Conservation (phyloP, 2,888 invertebrate genomes). For the Liodrosophila aerea region DNA sequence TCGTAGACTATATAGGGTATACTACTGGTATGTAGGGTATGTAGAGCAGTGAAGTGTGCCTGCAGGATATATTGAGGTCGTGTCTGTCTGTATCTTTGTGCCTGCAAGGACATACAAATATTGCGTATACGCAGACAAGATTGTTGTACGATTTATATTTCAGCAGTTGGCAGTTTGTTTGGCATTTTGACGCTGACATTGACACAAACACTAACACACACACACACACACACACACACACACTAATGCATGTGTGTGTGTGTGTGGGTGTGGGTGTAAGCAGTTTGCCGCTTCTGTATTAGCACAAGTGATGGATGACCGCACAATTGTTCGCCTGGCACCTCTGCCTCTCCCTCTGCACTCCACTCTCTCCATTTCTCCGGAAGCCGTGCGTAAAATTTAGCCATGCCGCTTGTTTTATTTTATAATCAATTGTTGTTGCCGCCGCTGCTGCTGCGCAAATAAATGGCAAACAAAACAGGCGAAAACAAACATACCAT, state of each 20-base stretch:
- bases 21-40: too few species aligned
- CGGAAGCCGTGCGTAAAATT: conserved; percentile 58
- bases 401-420: conserved; percentile 42
- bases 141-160: conserved; percentile 48
- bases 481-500: conserved; percentile 16
- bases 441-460: conserved; percentile 21
- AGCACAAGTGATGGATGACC: conserved; percentile 49
- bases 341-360: not conserved
- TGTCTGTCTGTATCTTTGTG: too few species aligned
- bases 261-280: conserved; percentile 4
- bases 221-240: conserved; percentile 14
- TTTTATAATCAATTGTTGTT: conserved; percentile 47
- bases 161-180: conserved; percentile 46
- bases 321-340: conserved; percentile 35
- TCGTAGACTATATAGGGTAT: too few species aligned
- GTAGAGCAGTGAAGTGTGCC: too few species aligned
- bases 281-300: conserved; percentile 14
- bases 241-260: conserved; percentile 1
- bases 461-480: conserved; percentile 32
- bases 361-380: not conserved
- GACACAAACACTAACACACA: conserved; percentile 39
- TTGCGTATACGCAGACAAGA: conserved; percentile 54
- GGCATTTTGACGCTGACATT: conserved; percentile 52
- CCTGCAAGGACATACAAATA: conserved; percentile 36
- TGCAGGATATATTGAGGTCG: too few species aligned